phyloP scores from a whole-genome alignment of 2,888 invertebrate genomes.

The Macaria liturata region DNA sequence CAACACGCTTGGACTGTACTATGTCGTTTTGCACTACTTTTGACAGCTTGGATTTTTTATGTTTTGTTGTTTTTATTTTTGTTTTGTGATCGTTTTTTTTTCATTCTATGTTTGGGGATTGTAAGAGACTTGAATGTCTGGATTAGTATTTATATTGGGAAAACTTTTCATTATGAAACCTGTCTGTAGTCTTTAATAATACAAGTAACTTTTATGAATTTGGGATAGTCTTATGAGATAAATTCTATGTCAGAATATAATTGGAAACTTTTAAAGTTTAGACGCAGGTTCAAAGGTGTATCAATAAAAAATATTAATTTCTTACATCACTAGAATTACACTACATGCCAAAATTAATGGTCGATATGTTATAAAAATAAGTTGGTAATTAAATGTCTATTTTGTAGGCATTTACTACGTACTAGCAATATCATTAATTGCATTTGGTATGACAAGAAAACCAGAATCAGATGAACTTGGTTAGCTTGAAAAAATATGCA shows the following conservation, averaged over 20 bases:
- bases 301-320: no score
- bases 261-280: no score
- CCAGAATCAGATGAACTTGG: conserved; percentile 66
- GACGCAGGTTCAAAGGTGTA: no score
- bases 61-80: conserved; percentile 16
- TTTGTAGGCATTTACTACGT: conserved; percentile 66
- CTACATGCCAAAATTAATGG: conserved; percentile 3
- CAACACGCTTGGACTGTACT: conserved; percentile 59
- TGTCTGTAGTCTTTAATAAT: no score
- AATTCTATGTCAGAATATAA: no score
- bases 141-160: no score
- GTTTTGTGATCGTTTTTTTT: conserved; percentile 33
- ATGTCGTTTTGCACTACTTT: conserved; percentile 37
- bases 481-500: conserved; percentile 44
- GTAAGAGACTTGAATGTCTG: no score
- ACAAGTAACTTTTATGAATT: no score
- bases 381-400: not conserved
- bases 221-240: no score
- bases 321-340: no score
- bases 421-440: conserved; percentile 68
- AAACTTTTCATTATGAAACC: no score
- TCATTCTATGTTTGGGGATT: not conserved
- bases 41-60: conserved; percentile 18
- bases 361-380: not conserved
- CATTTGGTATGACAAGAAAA: conserved; percentile 64